phyloP scores from a whole-genome alignment of 2,113 vertebrate genomes.

The Nasalis larvatus region DNA sequence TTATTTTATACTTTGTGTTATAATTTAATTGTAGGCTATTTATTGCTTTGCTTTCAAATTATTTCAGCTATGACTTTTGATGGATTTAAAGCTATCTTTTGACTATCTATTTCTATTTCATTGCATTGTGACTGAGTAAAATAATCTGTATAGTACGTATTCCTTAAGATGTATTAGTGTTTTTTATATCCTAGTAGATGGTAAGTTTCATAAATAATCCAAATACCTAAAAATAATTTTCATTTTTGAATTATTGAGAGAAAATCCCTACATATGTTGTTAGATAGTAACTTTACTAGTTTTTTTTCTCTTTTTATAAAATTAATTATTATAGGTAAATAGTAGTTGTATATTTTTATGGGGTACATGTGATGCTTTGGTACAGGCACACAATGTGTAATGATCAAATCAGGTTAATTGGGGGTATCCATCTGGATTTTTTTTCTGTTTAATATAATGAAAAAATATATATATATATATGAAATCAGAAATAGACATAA shows the following conservation, averaged over 20 bases:
- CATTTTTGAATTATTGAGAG: not conserved
- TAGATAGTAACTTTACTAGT: not conserved
- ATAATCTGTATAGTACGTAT: not conserved
- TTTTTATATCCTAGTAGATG: not conserved
- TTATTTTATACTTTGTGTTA: not conserved
- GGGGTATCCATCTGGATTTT: not conserved
- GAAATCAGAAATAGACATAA: not conserved
- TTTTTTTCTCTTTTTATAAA: not conserved
- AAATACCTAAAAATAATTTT: not conserved
- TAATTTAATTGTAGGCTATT: not conserved
- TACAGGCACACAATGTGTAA: not conserved
- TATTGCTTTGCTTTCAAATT: not conserved
- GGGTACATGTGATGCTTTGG: not conserved
- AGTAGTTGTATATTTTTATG: not conserved
- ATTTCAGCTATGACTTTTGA: not conserved
- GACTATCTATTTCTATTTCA: not conserved
- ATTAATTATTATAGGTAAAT: not conserved
- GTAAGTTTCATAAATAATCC: not conserved
- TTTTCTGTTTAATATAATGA: not conserved
- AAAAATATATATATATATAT: too few species aligned
- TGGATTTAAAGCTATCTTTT: not conserved
- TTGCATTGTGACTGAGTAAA: not conserved
- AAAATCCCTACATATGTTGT: not conserved
- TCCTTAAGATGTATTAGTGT: not conserved
- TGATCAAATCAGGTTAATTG: not conserved